Evolutionary conservation across 1,140 invertebrate species (phyloP), one percentile per base, ranked within the genome.

Genomic region (Danaus melanippus): DNA sequence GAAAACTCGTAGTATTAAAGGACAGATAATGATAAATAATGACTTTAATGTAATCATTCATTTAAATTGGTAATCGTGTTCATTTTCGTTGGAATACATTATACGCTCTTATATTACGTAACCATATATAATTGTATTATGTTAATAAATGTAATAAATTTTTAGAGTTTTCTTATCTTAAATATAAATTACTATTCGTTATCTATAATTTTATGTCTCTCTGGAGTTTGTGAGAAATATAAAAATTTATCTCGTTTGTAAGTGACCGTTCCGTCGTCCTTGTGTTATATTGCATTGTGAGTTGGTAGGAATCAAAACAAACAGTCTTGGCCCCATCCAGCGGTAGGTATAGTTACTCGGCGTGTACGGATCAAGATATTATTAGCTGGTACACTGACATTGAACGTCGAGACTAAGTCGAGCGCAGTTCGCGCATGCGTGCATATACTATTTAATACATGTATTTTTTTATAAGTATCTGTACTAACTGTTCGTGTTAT

Each of bases 351-450:
- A 76, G 76, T 76, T 79, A 77, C 75, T 76, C 74, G 70, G 72
- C 54, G 70, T 69, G 65, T 68, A 67, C 75, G 79, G 74, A 71
- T 65, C 71, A 76, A 61, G 82, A 80, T 83, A 85, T 82, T 82
- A 83, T 85, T 85, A 85, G 79, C 73, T 74, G 79, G 79, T 83
- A 82, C 71, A 75, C 76, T 85, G 82, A 85, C 82, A 85, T 85
- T 83, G 82, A 85, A 85, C 78, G 76, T 74, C 77, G 80, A 80
- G 79, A 79, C 81, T 79, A 81, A 79, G 72, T 79, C 64, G 75
- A 76, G 70, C 70, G 67, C 62, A 71, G 58, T 65, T 66, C 58
- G 74, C 74, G 74, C 76, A 76, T 77, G 76, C 73, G 77, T 70
- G 21, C 21, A 32, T 1, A 15, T 32, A 32, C 21, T 4, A 32